Conservation (phyloP, 2,797 vertebrate genomes). For the Lacerta bilineata region DNA sequence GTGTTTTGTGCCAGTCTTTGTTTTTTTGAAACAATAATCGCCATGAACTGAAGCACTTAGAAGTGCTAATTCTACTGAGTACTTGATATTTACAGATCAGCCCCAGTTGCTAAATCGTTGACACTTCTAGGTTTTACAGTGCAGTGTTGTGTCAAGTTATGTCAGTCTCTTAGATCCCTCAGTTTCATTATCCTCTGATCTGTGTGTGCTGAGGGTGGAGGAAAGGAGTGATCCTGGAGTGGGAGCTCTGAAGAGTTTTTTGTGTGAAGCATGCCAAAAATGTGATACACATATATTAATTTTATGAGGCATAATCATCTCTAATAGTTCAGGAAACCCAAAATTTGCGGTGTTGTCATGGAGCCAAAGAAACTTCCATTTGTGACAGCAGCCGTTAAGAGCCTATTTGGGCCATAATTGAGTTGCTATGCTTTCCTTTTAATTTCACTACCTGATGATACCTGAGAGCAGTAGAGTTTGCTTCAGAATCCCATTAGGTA, state of each 20-base stretch:
- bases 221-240: slow-evolving; percentile 32
- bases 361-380: slow-evolving; percentile 78
- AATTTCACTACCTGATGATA: slow-evolving; percentile 75
- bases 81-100: neutral
- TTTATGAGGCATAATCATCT: slow-evolving; percentile 72
- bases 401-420: slow-evolving; percentile 77
- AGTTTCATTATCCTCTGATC: slow-evolving; percentile 62
- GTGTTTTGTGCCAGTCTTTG: neutral
- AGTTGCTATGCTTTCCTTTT: slow-evolving; percentile 81
- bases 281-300: slow-evolving; percentile 75
- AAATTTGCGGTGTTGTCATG: slow-evolving; percentile 54
- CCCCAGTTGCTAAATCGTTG: slow-evolving; percentile 40
- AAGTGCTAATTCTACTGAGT: neutral
- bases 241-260: slow-evolving; percentile 62
- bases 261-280: slow-evolving; percentile 57
- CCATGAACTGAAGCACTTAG: neutral
- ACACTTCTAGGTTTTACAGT: slow-evolving; percentile 15
- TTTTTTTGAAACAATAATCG: neutral
- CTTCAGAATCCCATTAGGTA: slow-evolving; percentile 78
- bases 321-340: slow-evolving; percentile 64
- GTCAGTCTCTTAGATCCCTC: slow-evolving; percentile 59
- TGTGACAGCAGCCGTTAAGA: slow-evolving; percentile 78
- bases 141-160: slow-evolving; percentile 44
- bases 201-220: neutral
- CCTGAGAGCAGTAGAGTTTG: slow-evolving; percentile 75